Base-by-base conservation (phyloP, 2,797 vertebrate genomes). In the Chaenodraco wilsoni region DNA sequence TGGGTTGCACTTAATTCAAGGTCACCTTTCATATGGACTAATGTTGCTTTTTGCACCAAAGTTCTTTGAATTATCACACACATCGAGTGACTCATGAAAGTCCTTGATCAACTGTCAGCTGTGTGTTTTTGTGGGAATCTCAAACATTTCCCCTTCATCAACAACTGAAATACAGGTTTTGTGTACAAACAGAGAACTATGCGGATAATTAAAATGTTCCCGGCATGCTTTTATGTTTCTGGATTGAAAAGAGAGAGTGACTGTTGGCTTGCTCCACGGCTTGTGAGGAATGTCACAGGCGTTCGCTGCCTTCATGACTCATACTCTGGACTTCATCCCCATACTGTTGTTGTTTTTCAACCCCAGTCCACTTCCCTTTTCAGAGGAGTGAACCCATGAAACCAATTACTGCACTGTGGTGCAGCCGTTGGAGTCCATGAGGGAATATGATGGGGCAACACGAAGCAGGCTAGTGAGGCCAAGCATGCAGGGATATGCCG, bases 261-360 rank as follows among this genome's bases (percentile, higher is more conserved):
- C 17, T 52, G 54, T 74, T 70, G 73, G 65, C 72, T 51, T 43
- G 33, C 51, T 54, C 51, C 14, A 59, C 49, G 4, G 17, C 54
- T 57, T 43, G 46, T 19, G 45, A 75, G 15, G 75, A 81, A 65
- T 79, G 58, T 73, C 76, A 78, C 74, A 72, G 52, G 2, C 41
- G 62, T 57, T 66, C 31, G 4, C 65, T 58, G 56, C 33, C 48
- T 50, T 40, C 19, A 45, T 92, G 91, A 92, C 69, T 91, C 91
- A 92, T 71, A 23, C 65, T 62, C 63, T 60, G 33, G 72, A 72
- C 60, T 64, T 65, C 70, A 76, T 86, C 61, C 75, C 70, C 76
- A 83, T 78, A 62, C 75, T 64, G 60, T 78, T 69, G 52, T 73
- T 79, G 56, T 81, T 82, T 69, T 65, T 74, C n/a, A 57, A 3